These are phyloP conservation scores for Empidonax traillii DNA, from an alignment of 2,113 vertebrate species.

Conservation along the genomic window DNA sequence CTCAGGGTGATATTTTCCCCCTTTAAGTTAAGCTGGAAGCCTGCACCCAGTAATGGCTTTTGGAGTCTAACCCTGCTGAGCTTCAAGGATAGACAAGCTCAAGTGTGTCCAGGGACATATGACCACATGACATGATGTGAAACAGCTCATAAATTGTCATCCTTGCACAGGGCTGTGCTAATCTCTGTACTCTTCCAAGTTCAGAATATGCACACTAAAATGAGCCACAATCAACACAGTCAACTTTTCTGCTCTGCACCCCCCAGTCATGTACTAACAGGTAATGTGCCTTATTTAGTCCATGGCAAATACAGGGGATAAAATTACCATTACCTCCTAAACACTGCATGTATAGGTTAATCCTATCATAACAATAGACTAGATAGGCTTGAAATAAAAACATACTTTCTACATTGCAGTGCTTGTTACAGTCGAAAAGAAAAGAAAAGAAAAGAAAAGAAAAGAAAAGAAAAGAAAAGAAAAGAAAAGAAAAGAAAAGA, in stretches of 20 bases:
- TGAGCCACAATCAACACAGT: background rate
- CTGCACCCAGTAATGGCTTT: background rate
- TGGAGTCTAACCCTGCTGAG: background rate
- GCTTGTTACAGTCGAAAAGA: background rate
- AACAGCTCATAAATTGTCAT: background rate
- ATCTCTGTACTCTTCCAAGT: background rate
- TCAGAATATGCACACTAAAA: background rate
- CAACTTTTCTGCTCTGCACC: background rate
- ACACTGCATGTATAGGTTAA: background rate
- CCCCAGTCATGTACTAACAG: background rate
- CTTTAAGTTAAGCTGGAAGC: background rate
- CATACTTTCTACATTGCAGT: background rate
- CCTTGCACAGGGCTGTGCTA: background rate
- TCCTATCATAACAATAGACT: background rate
- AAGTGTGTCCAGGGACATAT: background rate
- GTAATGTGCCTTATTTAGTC: background rate
- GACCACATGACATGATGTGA: rapidly evolving
- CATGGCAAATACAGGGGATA: background rate
- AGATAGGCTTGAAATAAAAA: background rate
- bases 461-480: too few species aligned
- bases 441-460: background rate
- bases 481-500: too few species aligned
- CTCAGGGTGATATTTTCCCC: background rate
- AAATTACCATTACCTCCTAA: background rate
- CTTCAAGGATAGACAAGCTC: background rate